These are phyloP conservation scores for Oeneis ivallda DNA, from an alignment of 2,888 invertebrate genomes.

Conservation along the genomic window DNA sequence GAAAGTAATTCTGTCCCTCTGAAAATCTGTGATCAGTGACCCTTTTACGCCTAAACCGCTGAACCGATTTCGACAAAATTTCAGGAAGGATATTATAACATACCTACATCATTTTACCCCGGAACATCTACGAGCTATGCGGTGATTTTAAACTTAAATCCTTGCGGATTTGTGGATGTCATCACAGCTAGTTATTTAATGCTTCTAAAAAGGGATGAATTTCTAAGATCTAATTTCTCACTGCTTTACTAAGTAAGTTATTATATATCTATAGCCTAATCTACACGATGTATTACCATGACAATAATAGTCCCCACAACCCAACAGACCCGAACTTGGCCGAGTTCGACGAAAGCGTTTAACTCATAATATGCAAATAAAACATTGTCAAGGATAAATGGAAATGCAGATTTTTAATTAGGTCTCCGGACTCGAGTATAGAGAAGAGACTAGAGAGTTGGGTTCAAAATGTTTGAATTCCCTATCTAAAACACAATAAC, in stretches of 20 bases:
- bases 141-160: too few species aligned
- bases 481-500: slow-evolving; percentile 4
- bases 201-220: neutral
- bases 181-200: too few species aligned
- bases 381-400: neutral
- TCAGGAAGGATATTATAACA: too few species aligned
- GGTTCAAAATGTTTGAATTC: slow-evolving; percentile 1
- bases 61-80: too few species aligned
- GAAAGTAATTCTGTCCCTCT: too few species aligned
- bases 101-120: too few species aligned
- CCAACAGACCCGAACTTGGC: slow-evolving; percentile 18
- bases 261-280: neutral
- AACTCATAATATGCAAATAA: slow-evolving; percentile 26
- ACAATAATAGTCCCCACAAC: slow-evolving; percentile 1
- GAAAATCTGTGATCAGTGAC: too few species aligned
- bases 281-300: slow-evolving; percentile 8
- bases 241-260: neutral
- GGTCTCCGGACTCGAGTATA: neutral
- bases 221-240: neutral
- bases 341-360: slow-evolving; percentile 3
- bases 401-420: slow-evolving; percentile 15
- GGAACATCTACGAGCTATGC: too few species aligned
- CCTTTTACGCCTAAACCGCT: too few species aligned
- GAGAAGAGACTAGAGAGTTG: neutral
- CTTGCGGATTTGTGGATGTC: too few species aligned